Conservation (phyloP, 2,888 invertebrate genomes). For the Octonoba sinensis region DNA sequence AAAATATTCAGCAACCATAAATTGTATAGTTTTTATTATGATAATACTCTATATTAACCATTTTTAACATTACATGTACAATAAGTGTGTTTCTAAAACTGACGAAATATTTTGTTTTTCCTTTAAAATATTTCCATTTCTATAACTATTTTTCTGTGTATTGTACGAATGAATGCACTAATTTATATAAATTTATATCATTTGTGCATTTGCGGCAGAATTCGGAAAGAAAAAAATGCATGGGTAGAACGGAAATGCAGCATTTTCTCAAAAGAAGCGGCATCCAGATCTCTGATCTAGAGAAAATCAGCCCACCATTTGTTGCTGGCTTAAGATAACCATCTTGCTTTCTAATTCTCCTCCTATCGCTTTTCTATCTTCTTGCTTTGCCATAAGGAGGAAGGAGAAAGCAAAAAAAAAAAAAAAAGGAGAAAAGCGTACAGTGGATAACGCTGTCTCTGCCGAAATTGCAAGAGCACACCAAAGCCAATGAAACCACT, state of each 20-base stretch:
- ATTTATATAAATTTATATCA: no score
- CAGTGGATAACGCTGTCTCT: conserved; percentile 3
- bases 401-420: not conserved
- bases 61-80: no score
- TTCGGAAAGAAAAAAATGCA: no score
- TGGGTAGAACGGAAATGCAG: not conserved
- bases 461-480: conserved; percentile 43
- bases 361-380: conserved; percentile 43
- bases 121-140: no score
- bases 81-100: no score
- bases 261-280: conserved; percentile 1
- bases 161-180: no score
- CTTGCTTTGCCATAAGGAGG: not conserved
- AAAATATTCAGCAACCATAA: no score
- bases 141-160: no score
- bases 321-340: conserved; percentile 58
- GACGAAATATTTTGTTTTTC: no score
- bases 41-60: no score
- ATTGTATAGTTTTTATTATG: no score
- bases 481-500: conserved; percentile 61
- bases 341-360: conserved; percentile 52
- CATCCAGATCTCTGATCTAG: conserved; percentile 29
- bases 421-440: conserved; percentile 9
- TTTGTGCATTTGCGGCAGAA: no score
- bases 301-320: conserved; percentile 42